These are phyloP conservation scores for Noctua janthina DNA, from an alignment of 2,888 invertebrate genomes.

Conservation along the genomic window DNA sequence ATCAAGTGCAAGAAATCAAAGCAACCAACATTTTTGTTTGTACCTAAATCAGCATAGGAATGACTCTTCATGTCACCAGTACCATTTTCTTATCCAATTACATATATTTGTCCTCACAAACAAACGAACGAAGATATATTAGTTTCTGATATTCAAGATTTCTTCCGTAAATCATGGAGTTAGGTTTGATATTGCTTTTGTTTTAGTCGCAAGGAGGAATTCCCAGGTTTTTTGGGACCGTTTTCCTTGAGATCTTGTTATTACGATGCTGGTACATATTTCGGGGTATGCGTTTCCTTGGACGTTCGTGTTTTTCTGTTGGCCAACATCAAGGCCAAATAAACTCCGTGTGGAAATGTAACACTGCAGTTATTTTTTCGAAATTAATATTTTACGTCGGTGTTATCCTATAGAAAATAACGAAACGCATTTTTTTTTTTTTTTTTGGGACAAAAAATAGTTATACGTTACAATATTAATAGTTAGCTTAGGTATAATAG, in stretches of 20 bases:
- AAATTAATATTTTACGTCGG: too few species aligned
- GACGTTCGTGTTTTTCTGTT: not conserved
- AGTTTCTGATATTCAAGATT: slow-evolving; percentile 31
- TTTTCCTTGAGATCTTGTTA: slow-evolving; percentile 24
- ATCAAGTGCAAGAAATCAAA: not conserved
- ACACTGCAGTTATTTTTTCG: too few species aligned
- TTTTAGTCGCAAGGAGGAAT: not conserved
- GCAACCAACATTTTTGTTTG: slow-evolving; percentile 18
- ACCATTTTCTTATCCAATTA: slow-evolving; percentile 37
- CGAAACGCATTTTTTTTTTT: too few species aligned
- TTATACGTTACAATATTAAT: too few species aligned
- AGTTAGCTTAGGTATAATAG: too few species aligned
- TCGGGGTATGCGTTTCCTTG: not conserved
- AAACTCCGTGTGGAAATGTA: not conserved
- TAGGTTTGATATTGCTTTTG: slow-evolving; percentile 41
- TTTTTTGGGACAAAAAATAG: too few species aligned
- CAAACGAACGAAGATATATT: slow-evolving; percentile 36
- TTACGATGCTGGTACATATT: not conserved
- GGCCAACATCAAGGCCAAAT: not conserved
- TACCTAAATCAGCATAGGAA: slow-evolving; percentile 37
- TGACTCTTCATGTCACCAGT: slow-evolving; percentile 21
- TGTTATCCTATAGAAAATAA: too few species aligned
- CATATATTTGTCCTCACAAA: slow-evolving; percentile 31
- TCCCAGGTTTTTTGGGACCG: not conserved
- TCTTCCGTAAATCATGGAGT: slow-evolving; percentile 46